Base-by-base conservation (phyloP, 2,797 vertebrate species). In the Lepus oiostolus region DNA sequence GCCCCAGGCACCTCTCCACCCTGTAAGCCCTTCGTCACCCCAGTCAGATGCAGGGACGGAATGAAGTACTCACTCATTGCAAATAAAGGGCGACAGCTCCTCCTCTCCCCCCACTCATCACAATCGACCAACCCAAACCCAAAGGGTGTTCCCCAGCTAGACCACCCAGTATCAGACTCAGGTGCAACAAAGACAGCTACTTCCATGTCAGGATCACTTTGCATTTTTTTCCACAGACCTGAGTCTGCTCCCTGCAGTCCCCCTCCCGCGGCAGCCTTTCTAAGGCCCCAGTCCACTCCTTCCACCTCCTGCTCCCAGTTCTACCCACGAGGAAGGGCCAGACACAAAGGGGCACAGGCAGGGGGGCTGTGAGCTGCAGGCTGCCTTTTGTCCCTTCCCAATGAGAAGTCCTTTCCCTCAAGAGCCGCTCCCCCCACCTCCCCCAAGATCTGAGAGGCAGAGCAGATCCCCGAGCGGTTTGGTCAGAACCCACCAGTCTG, bases 191-290 rank as follows among this genome's bases (percentile, higher is more conserved):
- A 65, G 7, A 68, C 12, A 65, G 81, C 35, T 54, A n/a, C 63
- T 83, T 84, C 74, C 80, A 88, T 8, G 50, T 91, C 77, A 75
- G 60, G 96, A 65, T 8, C 58, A 65, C 52, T 89, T 85, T 28
- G 26, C 72, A 87, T 58, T 74, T 94, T 84, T 24, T 11, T 68
- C 87, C 70, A 71, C 60, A 79, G 75, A 67, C 50, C 74, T 0
- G 32, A 95, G 77, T 38, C 54, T 83, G n/a, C 71, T 93, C 85
- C 91, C 79, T 30, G n/a, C 22, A n/a, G 75, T 74, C 50, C n/a
- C 68, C 54, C 35, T 76, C 60, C 54, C 68, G 0, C 38, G 52
- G 68, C 16, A 77, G 54, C n/a, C 79, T 81, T 84, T 90, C 12
- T 6, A 90, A 95, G 62, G 32, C 63, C 92, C 87, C 67, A 91